A percentile compares a stretch with the other conserved stretches of the same genome.
These are phyloP conservation scores for Leptocoma aspasia DNA, from an alignment of 2,113 vertebrate genomes.

Conservation along the genomic window DNA sequence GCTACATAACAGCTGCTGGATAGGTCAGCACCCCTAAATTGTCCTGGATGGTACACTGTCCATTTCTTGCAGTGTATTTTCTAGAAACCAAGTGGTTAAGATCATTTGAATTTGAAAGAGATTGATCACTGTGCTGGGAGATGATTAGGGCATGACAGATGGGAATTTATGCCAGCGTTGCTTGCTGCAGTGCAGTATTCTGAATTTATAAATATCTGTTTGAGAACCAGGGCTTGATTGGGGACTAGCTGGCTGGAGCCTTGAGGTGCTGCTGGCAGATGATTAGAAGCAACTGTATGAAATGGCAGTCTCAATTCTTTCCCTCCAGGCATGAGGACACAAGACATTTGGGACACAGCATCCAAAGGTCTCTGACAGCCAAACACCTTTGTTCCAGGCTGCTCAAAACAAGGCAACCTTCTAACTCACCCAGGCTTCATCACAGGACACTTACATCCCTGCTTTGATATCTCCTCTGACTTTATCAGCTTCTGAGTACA, in stretches of 20 bases:
- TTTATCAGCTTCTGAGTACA: background rate
- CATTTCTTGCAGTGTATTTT: background rate
- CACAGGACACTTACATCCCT: background rate
- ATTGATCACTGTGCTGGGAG: conserved; percentile 5
- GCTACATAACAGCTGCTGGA: background rate
- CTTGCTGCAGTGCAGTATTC: conserved; percentile 35
- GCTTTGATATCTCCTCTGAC: background rate
- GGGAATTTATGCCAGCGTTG: background rate
- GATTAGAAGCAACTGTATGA: background rate
- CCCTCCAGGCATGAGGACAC: background rate
- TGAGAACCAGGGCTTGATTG: conserved; percentile 31
- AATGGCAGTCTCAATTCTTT: background rate
- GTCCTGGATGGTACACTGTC: background rate
- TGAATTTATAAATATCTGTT: conserved; percentile 32
- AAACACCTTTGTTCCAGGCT: background rate
- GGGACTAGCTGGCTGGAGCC: background rate
- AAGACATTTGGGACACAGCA: background rate
- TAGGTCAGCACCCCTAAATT: background rate
- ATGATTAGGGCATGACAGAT: conserved; percentile 40
- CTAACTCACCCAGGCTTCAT: background rate
- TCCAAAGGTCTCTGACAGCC: background rate
- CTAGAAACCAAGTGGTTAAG: background rate
- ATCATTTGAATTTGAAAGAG: conserved; percentile 15
- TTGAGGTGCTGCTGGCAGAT: background rate
- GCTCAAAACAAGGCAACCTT: background rate